Base-by-base conservation (phyloP, 2,888 invertebrate species). In the Caenorhabditis sp. region DNA sequence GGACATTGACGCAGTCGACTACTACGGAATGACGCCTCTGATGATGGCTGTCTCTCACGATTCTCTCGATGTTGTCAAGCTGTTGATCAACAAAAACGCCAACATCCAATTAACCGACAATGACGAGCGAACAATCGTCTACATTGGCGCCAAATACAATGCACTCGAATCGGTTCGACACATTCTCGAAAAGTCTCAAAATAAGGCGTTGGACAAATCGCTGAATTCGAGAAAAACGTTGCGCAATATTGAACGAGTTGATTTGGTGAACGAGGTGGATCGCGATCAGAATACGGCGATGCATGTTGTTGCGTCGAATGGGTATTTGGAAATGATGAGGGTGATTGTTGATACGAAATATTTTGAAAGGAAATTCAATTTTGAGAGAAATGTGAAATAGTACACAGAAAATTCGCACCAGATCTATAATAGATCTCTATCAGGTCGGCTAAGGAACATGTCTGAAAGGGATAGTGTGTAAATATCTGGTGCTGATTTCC, bases 231-330 rank as follows among this genome's bases (percentile, higher is more conserved):
- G 26, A 55, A 63, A 21, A 49, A 58, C 57, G 21, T 17, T 36
- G 19, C 53, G 24, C 21, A 55, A 60, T 23, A 24, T 26, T 36
- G 26, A 51, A 14, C 50, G 3, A 5, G 24, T 14, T 10, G 17
- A 55, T 10, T 80, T 89, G 77, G 82, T 90, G 37, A 88, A 89
- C 69, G 78, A 81, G 21, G 85, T 88, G 68, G 90, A 90, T 82
- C 86, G 88, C 55, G 89, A 88, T 81, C 89, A 88, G 73, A 89
- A 89, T 77, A 88, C 88, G 36, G 89, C 90, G 1, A 87, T 90
- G 61, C 90, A 90, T 77, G 84, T 89, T 59, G 90, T 90, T 19
- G 87, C 89, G 21, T 81, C 87, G 77, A 88, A 89, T 57, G 81
- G 79, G 10, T 81, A 80, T 62, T 36, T 77, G 23, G 80, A 83